These are phyloP conservation scores for Physella acuta DNA, from an alignment of 1,140 invertebrate species.

Conservation along the genomic window DNA sequence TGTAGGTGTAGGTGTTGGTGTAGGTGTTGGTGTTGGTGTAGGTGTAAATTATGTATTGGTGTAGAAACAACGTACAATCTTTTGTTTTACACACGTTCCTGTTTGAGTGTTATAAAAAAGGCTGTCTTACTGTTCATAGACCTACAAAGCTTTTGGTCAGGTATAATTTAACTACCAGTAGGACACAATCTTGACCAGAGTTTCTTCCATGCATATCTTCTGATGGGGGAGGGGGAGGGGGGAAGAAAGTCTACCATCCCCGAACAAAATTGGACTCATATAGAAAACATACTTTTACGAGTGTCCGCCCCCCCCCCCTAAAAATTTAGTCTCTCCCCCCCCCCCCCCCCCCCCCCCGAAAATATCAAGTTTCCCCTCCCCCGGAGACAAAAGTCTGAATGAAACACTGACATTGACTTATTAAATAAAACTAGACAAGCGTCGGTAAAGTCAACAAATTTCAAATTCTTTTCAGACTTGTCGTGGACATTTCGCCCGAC, in stretches of 20 bases:
- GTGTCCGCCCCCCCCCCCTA: no score
- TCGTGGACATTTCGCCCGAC: slow-evolving; percentile 18
- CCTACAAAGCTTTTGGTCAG: background rate
- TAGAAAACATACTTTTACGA: no score
- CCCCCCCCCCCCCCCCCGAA: no score
- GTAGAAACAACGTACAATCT: background rate
- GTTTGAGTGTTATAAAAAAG: background rate
- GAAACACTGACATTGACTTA: background rate
- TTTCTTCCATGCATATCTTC: background rate
- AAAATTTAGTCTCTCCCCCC: background rate
- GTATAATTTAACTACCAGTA: background rate
- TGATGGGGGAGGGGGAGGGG: no score
- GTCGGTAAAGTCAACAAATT: background rate
- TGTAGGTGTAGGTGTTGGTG: background rate
- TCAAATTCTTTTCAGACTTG: slow-evolving; percentile 19
- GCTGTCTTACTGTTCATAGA: background rate
- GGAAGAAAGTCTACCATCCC: no score
- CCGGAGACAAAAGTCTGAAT: background rate
- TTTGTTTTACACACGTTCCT: background rate
- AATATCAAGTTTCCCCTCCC: no score
- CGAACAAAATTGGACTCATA: no score
- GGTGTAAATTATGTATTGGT: background rate
- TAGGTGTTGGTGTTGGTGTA: background rate
- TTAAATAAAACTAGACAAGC: background rate
- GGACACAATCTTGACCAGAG: background rate